A percentile compares a stretch with the other conserved stretches of the same genome.
These are phyloP conservation scores for Crax fasciolata DNA, from an alignment of 2,797 vertebrate species.

Conservation along the genomic window DNA sequence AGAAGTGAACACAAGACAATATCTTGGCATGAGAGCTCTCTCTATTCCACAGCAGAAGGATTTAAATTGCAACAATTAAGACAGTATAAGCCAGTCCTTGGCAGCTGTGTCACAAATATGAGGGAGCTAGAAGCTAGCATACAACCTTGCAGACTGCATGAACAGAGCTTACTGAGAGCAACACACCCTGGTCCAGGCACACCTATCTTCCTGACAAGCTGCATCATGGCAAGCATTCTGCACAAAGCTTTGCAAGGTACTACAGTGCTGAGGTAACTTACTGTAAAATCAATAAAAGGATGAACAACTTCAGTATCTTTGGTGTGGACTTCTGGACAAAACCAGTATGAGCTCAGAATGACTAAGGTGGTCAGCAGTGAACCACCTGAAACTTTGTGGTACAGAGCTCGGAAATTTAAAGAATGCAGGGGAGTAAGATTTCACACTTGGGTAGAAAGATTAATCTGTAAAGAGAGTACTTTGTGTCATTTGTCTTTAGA, in stretches of 20 bases:
- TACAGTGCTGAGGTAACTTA: not conserved
- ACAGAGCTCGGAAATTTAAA: not conserved
- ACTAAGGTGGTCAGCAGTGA: not conserved
- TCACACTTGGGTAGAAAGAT: not conserved
- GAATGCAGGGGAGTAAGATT: not conserved
- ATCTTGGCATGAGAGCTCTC: not conserved
- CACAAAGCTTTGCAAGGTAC: not conserved
- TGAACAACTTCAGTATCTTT: not conserved
- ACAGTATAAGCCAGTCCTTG: not conserved
- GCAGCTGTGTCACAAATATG: not conserved
- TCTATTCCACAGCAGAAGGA: not conserved
- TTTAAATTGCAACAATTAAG: not conserved
- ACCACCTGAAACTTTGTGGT: not conserved
- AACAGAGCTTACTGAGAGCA: not conserved
- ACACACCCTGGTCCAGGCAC: not conserved
- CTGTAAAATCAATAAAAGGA: not conserved
- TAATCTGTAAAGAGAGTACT: conserved; percentile 21
- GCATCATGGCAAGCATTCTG: not conserved
- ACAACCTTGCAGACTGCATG: not conserved
- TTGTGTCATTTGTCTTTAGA: conserved; percentile 7
- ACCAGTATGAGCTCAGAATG: not conserved
- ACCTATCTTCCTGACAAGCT: not conserved
- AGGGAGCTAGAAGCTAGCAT: not conserved
- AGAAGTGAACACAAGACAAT: not conserved
- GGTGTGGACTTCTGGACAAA: conserved; percentile 6